phyloP scores from a whole-genome alignment of 1,140 invertebrate species.

The Arctopsyche grandis region DNA sequence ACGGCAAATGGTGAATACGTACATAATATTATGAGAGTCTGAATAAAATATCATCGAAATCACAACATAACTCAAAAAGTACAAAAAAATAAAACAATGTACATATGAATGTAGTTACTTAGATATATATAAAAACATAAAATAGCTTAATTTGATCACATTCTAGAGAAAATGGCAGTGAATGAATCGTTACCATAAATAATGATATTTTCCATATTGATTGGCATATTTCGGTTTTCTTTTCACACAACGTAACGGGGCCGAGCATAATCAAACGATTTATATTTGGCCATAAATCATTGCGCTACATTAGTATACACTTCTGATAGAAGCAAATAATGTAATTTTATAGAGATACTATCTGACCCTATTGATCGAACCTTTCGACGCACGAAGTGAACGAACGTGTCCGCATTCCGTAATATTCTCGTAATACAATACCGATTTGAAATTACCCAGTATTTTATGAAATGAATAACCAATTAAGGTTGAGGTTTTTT shows the following conservation, averaged over 20 bases:
- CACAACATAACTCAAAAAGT: too few species aligned
- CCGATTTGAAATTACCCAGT: too few species aligned
- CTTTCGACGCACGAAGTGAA: background rate
- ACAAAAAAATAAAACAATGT: too few species aligned
- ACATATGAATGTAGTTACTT: too few species aligned
- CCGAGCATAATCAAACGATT: background rate
- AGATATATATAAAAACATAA: background rate
- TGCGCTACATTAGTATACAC: background rate
- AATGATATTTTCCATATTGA: constrained; percentile 7
- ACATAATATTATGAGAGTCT: too few species aligned
- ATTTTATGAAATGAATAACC: too few species aligned
- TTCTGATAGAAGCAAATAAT: constrained; percentile 19
- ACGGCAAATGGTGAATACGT: too few species aligned
- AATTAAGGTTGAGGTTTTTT: too few species aligned
- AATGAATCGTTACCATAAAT: background rate
- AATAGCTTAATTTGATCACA: background rate
- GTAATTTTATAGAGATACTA: constrained; percentile 17
- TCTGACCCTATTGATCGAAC: constrained; percentile 8
- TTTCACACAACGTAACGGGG: background rate
- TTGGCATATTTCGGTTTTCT: background rate
- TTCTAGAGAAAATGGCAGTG: background rate
- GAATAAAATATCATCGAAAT: too few species aligned
- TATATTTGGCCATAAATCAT: constrained; percentile 8
- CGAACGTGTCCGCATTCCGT: too few species aligned
- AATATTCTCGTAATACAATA: too few species aligned